These are phyloP conservation scores for Seladonia tumulorum DNA, from an alignment of 2,888 invertebrate genomes.

Conservation along the genomic window DNA sequence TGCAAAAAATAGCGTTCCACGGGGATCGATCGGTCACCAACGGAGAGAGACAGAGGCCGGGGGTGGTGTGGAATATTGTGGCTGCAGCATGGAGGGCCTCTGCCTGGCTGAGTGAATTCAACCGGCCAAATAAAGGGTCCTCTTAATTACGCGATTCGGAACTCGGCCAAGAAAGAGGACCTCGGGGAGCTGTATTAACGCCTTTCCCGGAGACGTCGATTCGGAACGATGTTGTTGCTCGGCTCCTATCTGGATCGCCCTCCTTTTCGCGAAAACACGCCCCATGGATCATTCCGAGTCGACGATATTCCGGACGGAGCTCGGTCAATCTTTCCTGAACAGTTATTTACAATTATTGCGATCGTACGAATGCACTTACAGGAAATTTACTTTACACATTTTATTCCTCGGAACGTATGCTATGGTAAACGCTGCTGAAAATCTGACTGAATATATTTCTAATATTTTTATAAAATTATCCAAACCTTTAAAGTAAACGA, in stretches of 20 bases:
- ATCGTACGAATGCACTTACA: too few species aligned
- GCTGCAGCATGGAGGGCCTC: neutral
- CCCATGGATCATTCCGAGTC: neutral
- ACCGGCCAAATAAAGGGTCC: conserved; percentile 52
- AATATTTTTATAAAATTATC: too few species aligned
- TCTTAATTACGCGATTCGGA: conserved; percentile 56
- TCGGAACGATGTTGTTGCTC: neutral
- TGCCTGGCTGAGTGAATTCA: conserved; percentile 43
- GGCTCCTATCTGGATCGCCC: neutral
- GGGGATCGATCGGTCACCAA: conserved; percentile 13
- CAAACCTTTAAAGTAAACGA: too few species aligned
- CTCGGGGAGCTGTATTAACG: conserved; percentile 10
- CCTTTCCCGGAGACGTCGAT: neutral
- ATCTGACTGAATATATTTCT: too few species aligned
- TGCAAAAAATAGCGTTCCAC: conserved; percentile 46
- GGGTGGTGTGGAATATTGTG: neutral
- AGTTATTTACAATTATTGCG: too few species aligned
- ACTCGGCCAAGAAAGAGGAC: conserved; percentile 24
- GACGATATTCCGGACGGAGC: too few species aligned
- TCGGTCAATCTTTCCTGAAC: neutral
- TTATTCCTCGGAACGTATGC: too few species aligned
- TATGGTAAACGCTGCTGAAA: too few species aligned
- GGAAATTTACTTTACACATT: too few species aligned
- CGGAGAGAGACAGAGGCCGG: conserved; percentile 7
- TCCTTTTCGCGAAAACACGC: neutral